A percentile compares a stretch with the other conserved stretches of the same genome.
Evolutionary conservation across 2,113 vertebrate species (phyloP).

Genomic region (Spilogale gracilis): DNA sequence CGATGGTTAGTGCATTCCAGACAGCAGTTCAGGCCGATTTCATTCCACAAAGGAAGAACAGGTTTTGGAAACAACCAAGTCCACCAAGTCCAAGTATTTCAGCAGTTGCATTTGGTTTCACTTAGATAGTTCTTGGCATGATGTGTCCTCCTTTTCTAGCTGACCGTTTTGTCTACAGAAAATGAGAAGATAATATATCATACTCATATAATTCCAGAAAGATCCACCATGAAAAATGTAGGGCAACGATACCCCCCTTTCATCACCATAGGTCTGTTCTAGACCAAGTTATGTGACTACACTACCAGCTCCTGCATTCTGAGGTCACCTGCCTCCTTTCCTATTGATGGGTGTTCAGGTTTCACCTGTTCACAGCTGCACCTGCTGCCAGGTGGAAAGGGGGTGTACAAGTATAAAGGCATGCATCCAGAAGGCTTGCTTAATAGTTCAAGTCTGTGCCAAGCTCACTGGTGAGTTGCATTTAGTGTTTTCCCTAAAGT

Average conservation of each 20-base stretch:
- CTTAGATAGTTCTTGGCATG: constrained; percentile 72
- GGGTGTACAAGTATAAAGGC: not conserved
- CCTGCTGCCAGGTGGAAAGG: not conserved
- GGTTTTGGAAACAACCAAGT: constrained; percentile 55
- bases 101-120: constrained; percentile 69
- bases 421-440: not conserved
- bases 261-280: not conserved
- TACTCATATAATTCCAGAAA: not conserved
- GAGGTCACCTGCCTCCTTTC: not conserved
- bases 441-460: not conserved
- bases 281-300: not conserved
- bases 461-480: not conserved
- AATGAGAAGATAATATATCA: constrained; percentile 39
- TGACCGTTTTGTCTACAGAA: constrained; percentile 59
- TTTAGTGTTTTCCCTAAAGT: not conserved
- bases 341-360: not conserved
- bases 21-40: constrained; percentile 33
- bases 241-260: not conserved
- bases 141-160: constrained; percentile 33
- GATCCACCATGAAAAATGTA: not conserved
- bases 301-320: not conserved
- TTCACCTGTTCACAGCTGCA: not conserved
- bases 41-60: constrained; percentile 24
- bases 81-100: constrained; percentile 42
- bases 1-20: not conserved